Evolutionary conservation across 2,797 vertebrate species (phyloP), one percentile per base, ranked within the genome.

Genomic region (Bradypodion ventrale): DNA sequence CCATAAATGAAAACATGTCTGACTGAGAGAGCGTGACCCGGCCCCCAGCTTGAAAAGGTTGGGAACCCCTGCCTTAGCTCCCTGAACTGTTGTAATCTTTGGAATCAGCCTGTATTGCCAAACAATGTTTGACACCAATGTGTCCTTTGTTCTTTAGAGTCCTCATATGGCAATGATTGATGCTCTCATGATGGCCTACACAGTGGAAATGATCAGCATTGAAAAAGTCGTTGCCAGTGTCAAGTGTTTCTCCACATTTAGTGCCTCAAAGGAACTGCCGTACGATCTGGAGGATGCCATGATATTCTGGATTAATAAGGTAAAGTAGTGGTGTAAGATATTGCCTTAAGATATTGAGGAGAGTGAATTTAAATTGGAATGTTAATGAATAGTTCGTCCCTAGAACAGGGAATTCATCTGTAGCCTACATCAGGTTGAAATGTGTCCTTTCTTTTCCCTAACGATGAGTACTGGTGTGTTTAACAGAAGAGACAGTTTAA

Each of bases 261-360:
- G 98, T 90, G 98, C 98, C 96, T 99, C 98, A 1, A 98, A 99
- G 90, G 98, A 99, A 84, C 96, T 99, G 42, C 99, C 99, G 25
- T 99, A 99, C 46, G 98, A 99, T 95, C 93, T 99, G 5, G 98
- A 99, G 93, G 99, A 99, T 52, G 98, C 99, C 16, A 99, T 99
- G 98, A 96, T 99, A 89, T 99, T 99, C 96, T 99, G 98, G 99
- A 98, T 99, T 90, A 99, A 99, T 95, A 99, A 99, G 98, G 99
- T 99, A 89, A 52, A 83, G 1, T 4, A 13, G 7, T 0, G 29
- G 63, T 42, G 23, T 49, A 37, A 25, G 3, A 27, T 35, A 49
- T 13, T 42, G 8, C 35, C 27, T 37, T 74, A 66, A 65, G 23
- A 12, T 78, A 21, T 62, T 23, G 29, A 63, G 35, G 37, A 44